A percentile compares a stretch with the other conserved stretches of the same genome.
Conservation (phyloP, 2,797 vertebrate genomes). For the Ctenopoma multispine region DNA sequence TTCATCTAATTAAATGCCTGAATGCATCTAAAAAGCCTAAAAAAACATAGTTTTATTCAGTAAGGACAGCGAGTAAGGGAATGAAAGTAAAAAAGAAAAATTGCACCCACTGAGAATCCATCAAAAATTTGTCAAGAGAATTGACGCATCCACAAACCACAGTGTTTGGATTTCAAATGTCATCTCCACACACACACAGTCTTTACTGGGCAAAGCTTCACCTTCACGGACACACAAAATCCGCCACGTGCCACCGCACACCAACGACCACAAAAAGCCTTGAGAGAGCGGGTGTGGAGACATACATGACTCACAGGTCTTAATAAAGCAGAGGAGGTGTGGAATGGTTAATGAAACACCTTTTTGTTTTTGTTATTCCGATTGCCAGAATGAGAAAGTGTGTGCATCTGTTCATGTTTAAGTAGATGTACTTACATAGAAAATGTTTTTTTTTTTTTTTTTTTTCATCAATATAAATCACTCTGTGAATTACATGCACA, state of each 20-base stretch:
- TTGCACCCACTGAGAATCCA: constrained; percentile 11
- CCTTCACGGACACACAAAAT: constrained; percentile 14
- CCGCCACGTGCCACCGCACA: constrained; percentile 18
- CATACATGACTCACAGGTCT: constrained; percentile 48
- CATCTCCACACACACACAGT: background rate
- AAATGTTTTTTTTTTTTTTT: constrained; percentile 6
- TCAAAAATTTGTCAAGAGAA: constrained; percentile 6
- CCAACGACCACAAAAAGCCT: constrained; percentile 11
- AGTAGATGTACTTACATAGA: background rate
- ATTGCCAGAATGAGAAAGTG: constrained; percentile 3
- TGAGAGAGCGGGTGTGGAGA: constrained; percentile 46
- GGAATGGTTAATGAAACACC: constrained; percentile 69
- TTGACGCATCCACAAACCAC: background rate
- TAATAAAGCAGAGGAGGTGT: constrained; percentile 60
- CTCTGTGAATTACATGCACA: constrained; percentile 20
- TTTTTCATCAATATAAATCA: constrained; percentile 19
- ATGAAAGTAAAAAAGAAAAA: constrained; percentile 11
- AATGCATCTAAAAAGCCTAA: constrained; percentile 10
- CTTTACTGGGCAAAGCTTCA: constrained; percentile 5
- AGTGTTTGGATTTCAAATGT: constrained; percentile 40
- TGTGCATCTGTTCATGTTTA: background rate
- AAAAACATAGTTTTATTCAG: constrained; percentile 7
- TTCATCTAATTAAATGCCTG: constrained; percentile 10
- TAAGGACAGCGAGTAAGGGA: background rate
- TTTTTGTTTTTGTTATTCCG: constrained; percentile 19